Base-by-base conservation (phyloP, 53 echinoderm and acorn worm genomes). In the Paelopatides confundens region DNA sequence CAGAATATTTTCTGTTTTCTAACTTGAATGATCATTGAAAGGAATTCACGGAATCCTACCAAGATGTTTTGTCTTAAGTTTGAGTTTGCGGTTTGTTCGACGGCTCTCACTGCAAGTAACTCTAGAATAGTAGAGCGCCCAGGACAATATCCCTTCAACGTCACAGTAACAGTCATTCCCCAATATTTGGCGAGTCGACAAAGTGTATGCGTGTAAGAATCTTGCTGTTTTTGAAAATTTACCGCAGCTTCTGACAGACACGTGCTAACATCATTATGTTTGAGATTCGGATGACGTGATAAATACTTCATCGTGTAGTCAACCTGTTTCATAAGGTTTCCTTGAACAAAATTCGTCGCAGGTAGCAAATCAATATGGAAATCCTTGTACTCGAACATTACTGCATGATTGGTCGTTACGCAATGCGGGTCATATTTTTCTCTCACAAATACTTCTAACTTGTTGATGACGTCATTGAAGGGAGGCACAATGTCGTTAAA, bases 111-210 rank as follows among this genome's bases (percentile, higher is more conserved):
- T 29, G 47, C 81, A 6, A 79, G 51, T 28, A 47, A 79, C 81
- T 79, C 81, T 27, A 79, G 50, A n/a, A 79, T 29, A 5, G 81
- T 47, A 28, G 81, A 79, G 29, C 81, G 51, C 4, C 81, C 81
- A 13, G 54, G 54, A 50, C 34, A 35, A 15, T 28, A 79, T 32
- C 58, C 32, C 7, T 28, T 9, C n/a, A 79, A 17, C 18, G 29
- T n/a, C n/a, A n/a, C n/a, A 5, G 5, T 15, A 52, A 79, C 30
- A 3, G 81, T 51, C 35, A n/a, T 54, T 11, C 17, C 34, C 81
- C 81, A 79, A 2, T 47, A 51, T 32, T 79, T 79, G 38, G 81
- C 81, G 23, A 79, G 51, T 6, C 81, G 81, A 15, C 47, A 50
- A 12, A 53, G 33, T 3, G 81, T 18, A 47, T 79, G 81, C 1